These are phyloP conservation scores for Nematostella vectensis DNA, from an alignment of 92 coral and sea anemone genomes.

Conservation along the genomic window DNA sequence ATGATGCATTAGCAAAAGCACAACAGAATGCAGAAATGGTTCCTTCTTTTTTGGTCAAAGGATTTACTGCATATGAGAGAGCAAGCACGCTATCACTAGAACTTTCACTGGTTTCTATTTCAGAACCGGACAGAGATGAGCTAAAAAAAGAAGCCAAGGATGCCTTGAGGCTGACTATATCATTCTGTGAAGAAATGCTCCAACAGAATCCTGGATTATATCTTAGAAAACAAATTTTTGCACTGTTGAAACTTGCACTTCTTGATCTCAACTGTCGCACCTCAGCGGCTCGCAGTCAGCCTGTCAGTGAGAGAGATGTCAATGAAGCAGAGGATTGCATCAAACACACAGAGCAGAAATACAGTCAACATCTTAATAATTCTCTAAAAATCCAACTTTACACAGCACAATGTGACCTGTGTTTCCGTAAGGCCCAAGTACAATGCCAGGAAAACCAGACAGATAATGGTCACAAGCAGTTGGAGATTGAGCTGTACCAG, in stretches of 20 bases:
- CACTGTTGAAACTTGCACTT: slow-evolving; percentile 38
- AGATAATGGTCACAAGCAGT: too few species aligned
- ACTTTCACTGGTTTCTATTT: not conserved
- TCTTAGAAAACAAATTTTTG: slow-evolving; percentile 35
- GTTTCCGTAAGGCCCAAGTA: not conserved
- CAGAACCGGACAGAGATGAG: not conserved
- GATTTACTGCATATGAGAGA: slow-evolving; percentile 32
- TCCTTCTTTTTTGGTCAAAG: slow-evolving; percentile 24
- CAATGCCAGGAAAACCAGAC: too few species aligned
- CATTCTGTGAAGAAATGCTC: slow-evolving; percentile 15
- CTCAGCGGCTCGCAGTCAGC: slow-evolving; percentile 33
- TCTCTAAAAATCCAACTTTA: slow-evolving; percentile 36
- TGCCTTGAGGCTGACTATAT: slow-evolving; percentile 30
- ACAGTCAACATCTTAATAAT: slow-evolving; percentile 35
- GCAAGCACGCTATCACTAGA: slow-evolving; percentile 40
- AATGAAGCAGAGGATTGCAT: slow-evolving; percentile 44
- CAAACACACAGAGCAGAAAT: slow-evolving; percentile 20
- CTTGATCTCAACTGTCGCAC: slow-evolving; percentile 56
- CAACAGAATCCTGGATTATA: slow-evolving; percentile 18
- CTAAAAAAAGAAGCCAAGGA: slow-evolving; percentile 3
- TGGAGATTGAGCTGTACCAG: too few species aligned
- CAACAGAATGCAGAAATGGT: slow-evolving; percentile 16
- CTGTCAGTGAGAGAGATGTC: slow-evolving; percentile 28
- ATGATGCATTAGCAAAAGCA: slow-evolving; percentile 12
- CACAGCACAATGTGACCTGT: slow-evolving; percentile 17